Percentiles rank a stretch among this genome's conserved stretches.
phyloP scores from a whole-genome alignment of 2,113 vertebrate species.

The Leptodactylus fuscus region DNA sequence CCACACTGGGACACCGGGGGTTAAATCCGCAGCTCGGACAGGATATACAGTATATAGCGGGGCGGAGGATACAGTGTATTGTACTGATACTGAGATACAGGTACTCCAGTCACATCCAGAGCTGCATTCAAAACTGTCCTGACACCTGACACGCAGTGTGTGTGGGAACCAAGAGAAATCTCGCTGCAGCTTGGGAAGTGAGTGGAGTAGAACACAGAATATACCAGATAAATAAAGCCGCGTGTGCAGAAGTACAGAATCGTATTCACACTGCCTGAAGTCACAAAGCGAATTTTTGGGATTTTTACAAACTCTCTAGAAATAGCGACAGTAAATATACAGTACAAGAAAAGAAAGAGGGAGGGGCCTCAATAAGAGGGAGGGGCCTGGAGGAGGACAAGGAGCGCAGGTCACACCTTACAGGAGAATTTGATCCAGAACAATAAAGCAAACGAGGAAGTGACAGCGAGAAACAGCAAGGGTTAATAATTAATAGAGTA shows the following conservation, averaged over 20 bases:
- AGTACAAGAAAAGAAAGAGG: too few species aligned
- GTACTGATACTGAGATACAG: too few species aligned
- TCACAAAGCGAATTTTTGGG: too few species aligned
- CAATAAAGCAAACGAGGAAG: constrained; percentile 12
- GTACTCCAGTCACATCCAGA: background rate
- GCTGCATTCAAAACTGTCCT: background rate
- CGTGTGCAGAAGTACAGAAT: too few species aligned
- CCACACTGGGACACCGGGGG: background rate
- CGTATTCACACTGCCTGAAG: too few species aligned
- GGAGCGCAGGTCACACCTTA: background rate
- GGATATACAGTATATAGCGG: too few species aligned
- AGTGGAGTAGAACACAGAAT: background rate
- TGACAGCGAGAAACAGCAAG: background rate
- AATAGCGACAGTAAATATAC: too few species aligned
- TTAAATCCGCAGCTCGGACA: background rate
- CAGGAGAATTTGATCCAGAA: background rate
- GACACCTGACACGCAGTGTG: too few species aligned
- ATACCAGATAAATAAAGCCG: too few species aligned
- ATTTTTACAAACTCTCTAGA: too few species aligned
- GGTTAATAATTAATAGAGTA: background rate
- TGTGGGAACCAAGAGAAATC: background rate
- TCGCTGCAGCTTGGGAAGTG: background rate
- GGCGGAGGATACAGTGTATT: too few species aligned
- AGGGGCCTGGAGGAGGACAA: background rate
- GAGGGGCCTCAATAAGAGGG: background rate